These are phyloP conservation scores for Genyomyrus donnyi DNA, from an alignment of 2,113 vertebrate species.

Conservation along the genomic window DNA sequence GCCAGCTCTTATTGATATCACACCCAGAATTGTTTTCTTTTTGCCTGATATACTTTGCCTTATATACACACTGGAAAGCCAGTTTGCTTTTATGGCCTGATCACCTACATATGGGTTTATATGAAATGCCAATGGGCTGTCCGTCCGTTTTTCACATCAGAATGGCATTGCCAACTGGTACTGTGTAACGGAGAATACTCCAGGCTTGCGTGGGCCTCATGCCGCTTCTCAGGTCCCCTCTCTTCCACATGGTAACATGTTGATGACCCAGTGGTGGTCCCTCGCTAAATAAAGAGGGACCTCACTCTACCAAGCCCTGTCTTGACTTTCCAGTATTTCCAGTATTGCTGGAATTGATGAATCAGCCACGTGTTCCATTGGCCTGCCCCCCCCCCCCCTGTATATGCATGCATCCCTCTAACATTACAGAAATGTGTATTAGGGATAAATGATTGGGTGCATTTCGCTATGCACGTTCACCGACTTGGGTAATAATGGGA, in stretches of 20 bases:
- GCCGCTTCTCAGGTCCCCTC: neutral
- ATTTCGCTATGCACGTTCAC: neutral
- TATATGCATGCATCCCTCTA: neutral
- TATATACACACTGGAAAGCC: neutral
- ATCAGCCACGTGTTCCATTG: neutral
- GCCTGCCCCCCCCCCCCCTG: neutral
- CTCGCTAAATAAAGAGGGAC: neutral
- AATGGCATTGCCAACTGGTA: too few species aligned
- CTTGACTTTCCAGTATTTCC: neutral
- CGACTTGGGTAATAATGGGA: neutral
- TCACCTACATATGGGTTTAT: neutral
- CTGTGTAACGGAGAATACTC: too few species aligned
- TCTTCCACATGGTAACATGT: neutral
- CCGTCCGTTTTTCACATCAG: neutral
- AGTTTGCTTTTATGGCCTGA: neutral
- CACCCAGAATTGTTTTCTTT: neutral
- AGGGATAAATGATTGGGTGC: neutral
- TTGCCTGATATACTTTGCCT: neutral
- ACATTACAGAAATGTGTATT: neutral
- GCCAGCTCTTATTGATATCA: neutral
- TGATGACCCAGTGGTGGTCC: neutral
- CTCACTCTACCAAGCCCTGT: neutral
- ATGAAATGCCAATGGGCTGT: neutral
- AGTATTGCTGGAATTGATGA: neutral
- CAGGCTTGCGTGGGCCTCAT: neutral